Evolutionary conservation across 2,113 vertebrate species (phyloP).

Genomic region (Cinclus cinclus): DNA sequence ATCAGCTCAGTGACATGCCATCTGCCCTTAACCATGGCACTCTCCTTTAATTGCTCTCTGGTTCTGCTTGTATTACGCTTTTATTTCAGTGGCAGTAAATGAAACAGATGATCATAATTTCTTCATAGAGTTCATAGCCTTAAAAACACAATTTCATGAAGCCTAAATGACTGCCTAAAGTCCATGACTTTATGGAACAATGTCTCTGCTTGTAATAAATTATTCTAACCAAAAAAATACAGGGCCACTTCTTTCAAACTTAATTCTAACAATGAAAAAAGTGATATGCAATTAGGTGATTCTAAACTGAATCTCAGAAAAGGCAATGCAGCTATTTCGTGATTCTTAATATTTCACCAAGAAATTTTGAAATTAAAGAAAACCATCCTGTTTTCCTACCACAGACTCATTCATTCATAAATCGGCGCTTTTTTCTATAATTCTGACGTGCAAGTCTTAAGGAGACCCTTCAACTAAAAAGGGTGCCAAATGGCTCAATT

Average conservation of each 20-base stretch:
- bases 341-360: neutral
- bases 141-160: neutral
- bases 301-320: neutral
- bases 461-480: neutral
- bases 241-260: neutral
- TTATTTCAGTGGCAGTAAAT: neutral
- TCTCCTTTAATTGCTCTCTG: neutral
- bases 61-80: neutral
- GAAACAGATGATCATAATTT: neutral
- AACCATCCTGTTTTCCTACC: neutral
- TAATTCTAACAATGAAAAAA: neutral
- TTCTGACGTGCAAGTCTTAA: neutral
- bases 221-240: neutral
- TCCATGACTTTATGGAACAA: neutral
- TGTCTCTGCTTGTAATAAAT: neutral
- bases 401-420: neutral
- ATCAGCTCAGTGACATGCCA: neutral
- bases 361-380: neutral
- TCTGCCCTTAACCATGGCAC: too few relatives aligned
- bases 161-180: neutral
- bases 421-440: neutral
- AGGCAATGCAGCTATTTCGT: neutral
- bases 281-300: neutral
- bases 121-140: neutral
- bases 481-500: neutral